A percentile compares a stretch with the other conserved stretches of the same genome.
phyloP scores from a whole-genome alignment of 1,140 invertebrate species.

The Drosophila leontia region DNA sequence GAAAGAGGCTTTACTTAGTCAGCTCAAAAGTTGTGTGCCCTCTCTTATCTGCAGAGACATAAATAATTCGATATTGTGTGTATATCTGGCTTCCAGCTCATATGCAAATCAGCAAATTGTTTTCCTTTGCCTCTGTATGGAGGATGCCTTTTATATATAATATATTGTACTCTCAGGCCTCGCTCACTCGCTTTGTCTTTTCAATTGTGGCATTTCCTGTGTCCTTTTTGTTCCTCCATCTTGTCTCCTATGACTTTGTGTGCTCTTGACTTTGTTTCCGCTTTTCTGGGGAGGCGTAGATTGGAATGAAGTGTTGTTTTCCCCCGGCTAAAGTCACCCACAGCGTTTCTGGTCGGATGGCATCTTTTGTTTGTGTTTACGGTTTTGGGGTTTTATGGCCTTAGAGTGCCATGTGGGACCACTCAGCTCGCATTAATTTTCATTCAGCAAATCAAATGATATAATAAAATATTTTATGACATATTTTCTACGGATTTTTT shows the following conservation, averaged over 20 bases:
- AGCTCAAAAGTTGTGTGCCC: neutral
- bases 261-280: conserved; percentile 27
- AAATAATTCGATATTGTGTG: conserved; percentile 29
- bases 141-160: conserved; percentile 10
- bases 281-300: conserved; percentile 25
- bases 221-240: conserved; percentile 13
- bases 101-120: conserved; percentile 61
- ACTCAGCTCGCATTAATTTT: conserved; percentile 54
- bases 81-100: conserved; percentile 37
- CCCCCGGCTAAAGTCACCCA: conserved; percentile 8
- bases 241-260: conserved; percentile 31
- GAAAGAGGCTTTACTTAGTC: conserved; percentile 15
- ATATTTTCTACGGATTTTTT: neutral
- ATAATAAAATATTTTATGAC: conserved; percentile 53
- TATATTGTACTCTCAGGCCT: neutral
- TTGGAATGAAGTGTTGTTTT: conserved; percentile 32
- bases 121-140: conserved; percentile 13
- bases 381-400: conserved; percentile 34
- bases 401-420: conserved; percentile 47
- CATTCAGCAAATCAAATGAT: conserved; percentile 56
- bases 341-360: conserved; percentile 7
- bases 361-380: conserved; percentile 39
- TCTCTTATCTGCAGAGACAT: conserved; percentile 20
- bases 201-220: conserved; percentile 29
- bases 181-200: conserved; percentile 20